phyloP scores from a whole-genome alignment of 2,888 invertebrate species.

The Marasmarcha lunaedactyla region DNA sequence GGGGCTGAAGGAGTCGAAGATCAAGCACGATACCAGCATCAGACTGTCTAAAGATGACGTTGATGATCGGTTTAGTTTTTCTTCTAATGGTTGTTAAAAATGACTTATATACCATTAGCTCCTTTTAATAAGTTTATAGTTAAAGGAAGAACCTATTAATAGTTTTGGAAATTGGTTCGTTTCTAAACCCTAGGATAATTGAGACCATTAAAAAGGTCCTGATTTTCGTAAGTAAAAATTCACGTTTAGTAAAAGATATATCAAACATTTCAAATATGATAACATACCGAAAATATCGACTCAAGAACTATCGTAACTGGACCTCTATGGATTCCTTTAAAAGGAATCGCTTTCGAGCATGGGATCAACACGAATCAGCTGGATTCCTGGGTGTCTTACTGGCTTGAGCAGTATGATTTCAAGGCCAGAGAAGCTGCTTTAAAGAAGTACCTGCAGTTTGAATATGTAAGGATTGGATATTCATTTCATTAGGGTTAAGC shows the following conservation, averaged over 20 bases:
- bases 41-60: conserved; percentile 73
- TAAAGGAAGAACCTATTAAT: no score
- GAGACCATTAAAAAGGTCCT: no score
- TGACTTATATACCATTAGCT: no score
- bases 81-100: no score
- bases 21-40: conserved; percentile 58
- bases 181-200: no score
- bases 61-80: conserved; percentile 56
- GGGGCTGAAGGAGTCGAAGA: conserved; percentile 56
- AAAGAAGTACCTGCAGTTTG: conserved; percentile 81
- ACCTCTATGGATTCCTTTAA: conserved; percentile 75
- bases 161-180: no score
- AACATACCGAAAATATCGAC: conserved; percentile 33
- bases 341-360: conserved; percentile 80
- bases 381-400: conserved; percentile 76
- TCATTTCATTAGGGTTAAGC: conserved; percentile 81
- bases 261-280: conserved; percentile 41
- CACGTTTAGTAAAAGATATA: no score
- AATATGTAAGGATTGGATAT: conserved; percentile 79
- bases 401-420: conserved; percentile 79
- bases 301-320: conserved; percentile 30
- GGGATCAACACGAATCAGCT: conserved; percentile 82
- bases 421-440: conserved; percentile 73
- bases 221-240: no score
- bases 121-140: no score